These are phyloP conservation scores for Leptura quadrifasciata DNA, from an alignment of 2,888 invertebrate species.

Conservation along the genomic window DNA sequence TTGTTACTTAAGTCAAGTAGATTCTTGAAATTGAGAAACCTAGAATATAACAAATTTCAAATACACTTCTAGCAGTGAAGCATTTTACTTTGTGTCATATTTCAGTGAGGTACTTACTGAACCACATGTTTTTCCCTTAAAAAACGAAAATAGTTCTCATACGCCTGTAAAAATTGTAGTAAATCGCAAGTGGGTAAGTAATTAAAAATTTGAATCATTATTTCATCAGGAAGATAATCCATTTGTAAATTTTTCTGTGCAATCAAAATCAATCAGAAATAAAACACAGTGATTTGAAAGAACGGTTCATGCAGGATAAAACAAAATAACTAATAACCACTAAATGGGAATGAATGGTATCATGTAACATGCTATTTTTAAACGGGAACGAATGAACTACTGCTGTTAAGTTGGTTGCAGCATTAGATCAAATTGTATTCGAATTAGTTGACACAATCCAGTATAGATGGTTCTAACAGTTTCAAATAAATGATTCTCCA, in stretches of 20 bases:
- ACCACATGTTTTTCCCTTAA: slow-evolving; percentile 14
- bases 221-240: slow-evolving; percentile 32
- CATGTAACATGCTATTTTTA: slow-evolving; percentile 6
- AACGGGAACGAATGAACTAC: background rate
- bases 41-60: background rate
- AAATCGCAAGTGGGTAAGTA: slow-evolving; percentile 23
- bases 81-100: too few relatives aligned
- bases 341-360: background rate
- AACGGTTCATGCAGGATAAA: background rate
- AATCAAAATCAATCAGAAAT: background rate
- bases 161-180: slow-evolving; percentile 11
- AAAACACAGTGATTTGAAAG: background rate
- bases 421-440: background rate
- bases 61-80: too few relatives aligned
- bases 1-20: slow-evolving; percentile 1
- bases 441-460: background rate
- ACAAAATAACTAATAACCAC: background rate
- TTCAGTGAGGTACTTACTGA: background rate
- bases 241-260: background rate
- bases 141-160: slow-evolving; percentile 1
- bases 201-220: slow-evolving; percentile 16
- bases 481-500: background rate
- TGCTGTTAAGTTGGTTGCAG: background rate
- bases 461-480: background rate
- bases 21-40: slow-evolving; percentile 1